Base-by-base conservation (phyloP, 2,113 vertebrate genomes). In the Hemibagrus wyckioides region DNA sequence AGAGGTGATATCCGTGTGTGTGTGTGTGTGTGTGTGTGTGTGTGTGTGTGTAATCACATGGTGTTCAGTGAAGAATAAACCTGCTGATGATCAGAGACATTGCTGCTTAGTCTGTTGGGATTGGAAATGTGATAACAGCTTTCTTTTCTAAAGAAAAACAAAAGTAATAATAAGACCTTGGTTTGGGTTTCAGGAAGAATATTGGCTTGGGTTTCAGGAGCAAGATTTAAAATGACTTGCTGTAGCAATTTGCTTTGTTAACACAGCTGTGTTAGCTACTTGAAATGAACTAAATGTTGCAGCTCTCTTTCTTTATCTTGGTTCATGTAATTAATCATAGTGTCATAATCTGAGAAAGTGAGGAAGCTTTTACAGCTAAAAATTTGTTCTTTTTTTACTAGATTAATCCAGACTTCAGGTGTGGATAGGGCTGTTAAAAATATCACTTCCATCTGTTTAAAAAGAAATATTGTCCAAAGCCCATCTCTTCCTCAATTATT, bases 111-210 rank as follows among this genome's bases (percentile, higher is more conserved):
- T 80, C 3, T 80, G 52, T 36, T 57, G 15, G 79, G 52, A 56
- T 80, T 57, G 52, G 52, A 52, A 50, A 80, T 80, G 14, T 80
- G 75, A 54, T 80, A 54, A 80, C 8, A 80, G 79, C 52, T 36
- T 57, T 80, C 10, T 28, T 80, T 57, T 57, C 6, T 80, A 9
- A 33, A 54, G 0, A 30, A 79, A 50, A 79, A 52, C 28, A 50
- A 79, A 25, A 41, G 25, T 19, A 30, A 52, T n/a, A 52, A 79
- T 52, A 33, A 56, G 25, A 8, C 7, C 30, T 80, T 33, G 50
- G 48, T n/a, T 56, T 56, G 2, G 77, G 19, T 56, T 54, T 80
- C n/a, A 56, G 77, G 5, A 33, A 30, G 15, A 80, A 30, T 50
- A 56, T 33, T 56, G 14, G 15, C 44, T 52, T 80, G 14, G 14